Conservation (phyloP, 2,888 invertebrate species). For the Holacanthella duospinosa region DNA sequence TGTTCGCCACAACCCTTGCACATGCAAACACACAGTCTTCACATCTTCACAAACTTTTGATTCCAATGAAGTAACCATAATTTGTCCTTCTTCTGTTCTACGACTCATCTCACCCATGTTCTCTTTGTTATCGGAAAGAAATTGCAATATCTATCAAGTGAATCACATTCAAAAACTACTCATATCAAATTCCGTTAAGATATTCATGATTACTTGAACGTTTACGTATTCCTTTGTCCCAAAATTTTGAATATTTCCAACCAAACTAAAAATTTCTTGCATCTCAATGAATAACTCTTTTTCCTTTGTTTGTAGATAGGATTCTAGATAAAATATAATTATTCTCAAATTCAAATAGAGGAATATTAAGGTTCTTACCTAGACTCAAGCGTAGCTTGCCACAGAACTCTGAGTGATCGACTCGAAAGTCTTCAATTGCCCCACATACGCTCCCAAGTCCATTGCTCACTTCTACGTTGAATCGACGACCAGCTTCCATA, state of each 20-base stretch:
- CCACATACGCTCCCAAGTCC: slow-evolving; percentile 13
- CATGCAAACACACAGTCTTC: too few relatives aligned
- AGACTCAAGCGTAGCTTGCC: not conserved
- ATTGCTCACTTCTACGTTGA: slow-evolving; percentile 18
- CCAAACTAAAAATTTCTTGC: not conserved
- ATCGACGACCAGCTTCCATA: slow-evolving; percentile 18
- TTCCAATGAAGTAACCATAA: not conserved
- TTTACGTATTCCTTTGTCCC: not conserved
- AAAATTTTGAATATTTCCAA: not conserved
- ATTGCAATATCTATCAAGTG: too few relatives aligned
- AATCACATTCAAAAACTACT: too few relatives aligned
- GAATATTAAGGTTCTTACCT: not conserved
- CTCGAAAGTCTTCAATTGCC: slow-evolving; percentile 12
- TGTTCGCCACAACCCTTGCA: too few relatives aligned
- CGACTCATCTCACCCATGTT: not conserved
- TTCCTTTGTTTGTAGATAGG: not conserved
- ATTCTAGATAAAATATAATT: not conserved
- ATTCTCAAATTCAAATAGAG: not conserved
- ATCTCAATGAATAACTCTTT: not conserved
- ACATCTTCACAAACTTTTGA: too few relatives aligned
- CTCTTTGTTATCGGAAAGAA: too few relatives aligned
- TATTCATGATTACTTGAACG: not conserved
- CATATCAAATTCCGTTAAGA: too few relatives aligned
- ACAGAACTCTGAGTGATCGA: not conserved
- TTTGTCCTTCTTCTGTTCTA: not conserved